phyloP scores from a whole-genome alignment of 2,113 vertebrate genomes.

The Pelusios castaneus region DNA sequence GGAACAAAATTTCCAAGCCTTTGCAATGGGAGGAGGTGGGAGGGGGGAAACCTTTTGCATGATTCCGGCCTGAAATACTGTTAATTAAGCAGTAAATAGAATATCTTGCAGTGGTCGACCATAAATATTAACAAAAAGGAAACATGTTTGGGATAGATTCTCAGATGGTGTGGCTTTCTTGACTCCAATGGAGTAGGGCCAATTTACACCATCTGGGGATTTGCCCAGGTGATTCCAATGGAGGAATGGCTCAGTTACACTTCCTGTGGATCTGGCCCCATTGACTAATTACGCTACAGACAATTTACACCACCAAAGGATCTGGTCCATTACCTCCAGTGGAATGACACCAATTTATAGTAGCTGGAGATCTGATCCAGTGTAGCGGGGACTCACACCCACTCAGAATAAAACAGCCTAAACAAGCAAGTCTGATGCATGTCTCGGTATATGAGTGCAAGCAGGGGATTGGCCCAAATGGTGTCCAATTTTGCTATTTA shows the following conservation, averaged over 20 bases:
- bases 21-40: background rate
- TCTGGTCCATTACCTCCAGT: background rate
- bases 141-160: background rate
- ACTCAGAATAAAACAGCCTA: background rate
- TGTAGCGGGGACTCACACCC: too few species aligned
- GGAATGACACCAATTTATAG: too few species aligned
- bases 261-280: background rate
- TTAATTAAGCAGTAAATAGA: background rate
- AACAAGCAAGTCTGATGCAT: background rate
- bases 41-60: background rate
- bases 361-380: too few species aligned
- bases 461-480: background rate
- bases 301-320: background rate
- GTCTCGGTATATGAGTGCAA: background rate
- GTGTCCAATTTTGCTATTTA: too few species aligned
- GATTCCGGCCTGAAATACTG: too few species aligned
- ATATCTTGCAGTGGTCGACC: background rate
- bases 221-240: background rate
- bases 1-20: background rate
- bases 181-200: background rate
- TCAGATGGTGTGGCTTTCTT: background rate
- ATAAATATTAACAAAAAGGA: background rate
- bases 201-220: background rate
- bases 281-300: too few species aligned
- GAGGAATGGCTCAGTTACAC: background rate